Base-by-base conservation (phyloP, 2,888 invertebrate species). In the Lymantria dispar region DNA sequence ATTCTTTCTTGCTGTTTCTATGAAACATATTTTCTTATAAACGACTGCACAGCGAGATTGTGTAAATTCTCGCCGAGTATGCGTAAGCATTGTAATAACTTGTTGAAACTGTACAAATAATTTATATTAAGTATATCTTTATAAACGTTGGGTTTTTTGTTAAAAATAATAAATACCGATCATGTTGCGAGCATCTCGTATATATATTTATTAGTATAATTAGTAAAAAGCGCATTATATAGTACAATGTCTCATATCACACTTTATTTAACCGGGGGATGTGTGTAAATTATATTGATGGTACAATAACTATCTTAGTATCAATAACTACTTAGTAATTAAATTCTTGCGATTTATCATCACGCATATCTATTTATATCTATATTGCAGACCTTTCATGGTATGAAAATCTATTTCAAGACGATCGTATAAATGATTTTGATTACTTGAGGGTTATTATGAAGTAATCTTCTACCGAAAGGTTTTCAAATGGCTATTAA, bases 191-290 rank as follows among this genome's bases (percentile, higher is more conserved):
- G 29, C 40, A 31, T 14, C 3, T 44, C 15, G 31, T 37, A n/a
- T 15, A 53, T 48, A 10, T 52, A 53, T 53, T 61, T 37, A 43
- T 49, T 46, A 52, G 54, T 50, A 47, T 49, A 49, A 53, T 47
- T 36, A 36, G 29, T 47, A 48, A 56, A 38, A 54, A 48, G 56
- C 56, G 49, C n/a, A 54, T 54, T 56, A 29, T 43, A 70, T 69
- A 82, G 81, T 82, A 84, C 81, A 83, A 83, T 73, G 63, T 64
- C 55, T 81, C 80, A 83, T 83, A 84, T 85, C 83, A 80, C 53
- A 50, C 47, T 66, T 68, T 59, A 50, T 56, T 62, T 59, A 49
- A 50, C 64, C 53, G 54, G 45, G 62, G 58, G 54, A 55, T 52
- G 58, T 60, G 64, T 69, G 62, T 64, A 67, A 55, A 62, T 67